phyloP scores from a whole-genome alignment of 2,113 vertebrate species.

The Percina caprodes region DNA sequence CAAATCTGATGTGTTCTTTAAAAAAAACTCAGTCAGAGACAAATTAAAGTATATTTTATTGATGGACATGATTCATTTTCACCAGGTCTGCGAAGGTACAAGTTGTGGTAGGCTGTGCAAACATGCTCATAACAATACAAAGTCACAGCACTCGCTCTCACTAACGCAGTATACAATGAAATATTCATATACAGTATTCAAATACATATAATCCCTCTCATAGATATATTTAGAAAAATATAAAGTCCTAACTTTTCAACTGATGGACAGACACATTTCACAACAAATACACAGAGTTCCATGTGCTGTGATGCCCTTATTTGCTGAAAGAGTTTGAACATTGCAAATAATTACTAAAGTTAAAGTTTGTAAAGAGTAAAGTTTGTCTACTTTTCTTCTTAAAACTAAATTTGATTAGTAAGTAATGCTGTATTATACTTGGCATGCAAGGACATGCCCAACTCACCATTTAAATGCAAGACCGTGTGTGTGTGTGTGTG shows the following conservation, averaged over 20 bases:
- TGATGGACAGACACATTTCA: conserved; percentile 68
- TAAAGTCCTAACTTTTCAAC: conserved; percentile 80
- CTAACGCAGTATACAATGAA: conserved; percentile 68
- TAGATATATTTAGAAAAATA: conserved; percentile 84
- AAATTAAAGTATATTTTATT: conserved; percentile 74
- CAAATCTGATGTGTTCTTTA: not conserved
- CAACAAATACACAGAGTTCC: conserved; percentile 66
- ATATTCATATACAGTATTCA: conserved; percentile 73
- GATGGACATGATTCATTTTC: conserved; percentile 69
- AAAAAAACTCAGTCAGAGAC: conserved; percentile 9
- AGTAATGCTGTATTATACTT: conserved; percentile 26
- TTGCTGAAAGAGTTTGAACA: conserved; percentile 27
- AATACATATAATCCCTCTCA: conserved; percentile 70
- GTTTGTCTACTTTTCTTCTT: not conserved
- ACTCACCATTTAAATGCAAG: conserved; percentile 29
- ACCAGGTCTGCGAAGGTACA: conserved; percentile 70
- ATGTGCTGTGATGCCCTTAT: conserved; percentile 60
- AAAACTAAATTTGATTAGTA: conserved; percentile 19
- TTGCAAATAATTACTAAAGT: conserved; percentile 11
- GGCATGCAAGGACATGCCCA: conserved; percentile 52
- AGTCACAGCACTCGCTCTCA: conserved; percentile 72
- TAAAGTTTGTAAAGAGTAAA: too few species aligned
- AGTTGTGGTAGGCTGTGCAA: conserved; percentile 76
- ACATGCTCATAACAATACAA: conserved; percentile 81
- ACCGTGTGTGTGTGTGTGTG: conserved; percentile 40